Evolutionary conservation across 1,140 invertebrate genomes (phyloP).

Genomic region (Gryon sp.): DNA sequence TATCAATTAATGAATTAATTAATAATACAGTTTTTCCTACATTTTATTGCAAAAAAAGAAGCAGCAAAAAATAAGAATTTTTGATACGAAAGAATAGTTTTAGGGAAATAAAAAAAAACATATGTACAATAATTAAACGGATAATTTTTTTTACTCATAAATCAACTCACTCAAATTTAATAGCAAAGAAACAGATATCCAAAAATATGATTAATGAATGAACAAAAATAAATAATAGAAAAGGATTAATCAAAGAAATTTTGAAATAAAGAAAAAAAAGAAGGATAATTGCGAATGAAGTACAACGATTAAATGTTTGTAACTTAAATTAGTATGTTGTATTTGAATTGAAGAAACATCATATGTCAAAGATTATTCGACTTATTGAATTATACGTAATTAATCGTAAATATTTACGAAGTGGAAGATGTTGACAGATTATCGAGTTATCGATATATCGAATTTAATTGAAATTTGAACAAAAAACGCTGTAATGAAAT

Average conservation of each 20-base stretch:
- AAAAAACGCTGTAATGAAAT: too few species aligned
- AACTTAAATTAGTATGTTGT: constrained; percentile 14
- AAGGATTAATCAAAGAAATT: too few species aligned
- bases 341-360: constrained; percentile 30
- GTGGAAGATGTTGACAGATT: too few species aligned
- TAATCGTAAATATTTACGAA: constrained; percentile 28
- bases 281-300: constrained; percentile 14
- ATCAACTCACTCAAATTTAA: constrained; percentile 12
- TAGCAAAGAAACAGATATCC: not conserved
- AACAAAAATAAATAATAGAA: too few species aligned
- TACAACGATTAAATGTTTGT: constrained; percentile 22
- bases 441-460: too few species aligned
- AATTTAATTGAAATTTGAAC: too few species aligned
- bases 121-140: constrained; percentile 21
- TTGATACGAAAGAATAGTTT: constrained; percentile 33
- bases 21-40: too few species aligned
- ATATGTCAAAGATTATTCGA: constrained; percentile 50
- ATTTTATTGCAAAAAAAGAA: too few species aligned
- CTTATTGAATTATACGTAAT: constrained; percentile 38
- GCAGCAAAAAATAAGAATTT: too few species aligned
- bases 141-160: constrained; percentile 9
- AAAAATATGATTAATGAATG: too few species aligned
- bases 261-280: not conserved
- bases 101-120: constrained; percentile 12
- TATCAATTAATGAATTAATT: too few species aligned